Evolutionary conservation across 2,888 invertebrate genomes (phyloP).

Genomic region (Megalurothrips usitatus): DNA sequence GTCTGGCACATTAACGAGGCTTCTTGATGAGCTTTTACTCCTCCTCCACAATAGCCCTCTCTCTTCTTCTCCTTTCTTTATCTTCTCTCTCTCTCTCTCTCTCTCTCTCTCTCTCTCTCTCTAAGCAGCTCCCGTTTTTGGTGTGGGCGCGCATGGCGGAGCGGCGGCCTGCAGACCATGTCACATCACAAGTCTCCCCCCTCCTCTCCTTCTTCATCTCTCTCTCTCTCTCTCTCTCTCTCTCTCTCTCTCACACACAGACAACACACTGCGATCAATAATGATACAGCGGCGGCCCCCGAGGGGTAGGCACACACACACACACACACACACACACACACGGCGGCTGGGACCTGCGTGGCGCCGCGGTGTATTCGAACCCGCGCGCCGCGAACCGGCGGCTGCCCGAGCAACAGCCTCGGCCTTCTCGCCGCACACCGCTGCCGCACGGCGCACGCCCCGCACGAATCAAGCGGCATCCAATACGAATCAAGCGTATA

Average conservation of each 20-base stretch:
- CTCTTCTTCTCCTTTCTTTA: background rate
- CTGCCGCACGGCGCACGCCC: background rate
- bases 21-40: background rate
- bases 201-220: background rate
- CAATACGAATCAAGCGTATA: background rate
- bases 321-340: background rate
- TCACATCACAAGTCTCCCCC: no score
- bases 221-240: constrained; percentile 24
- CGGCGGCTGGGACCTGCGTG: background rate
- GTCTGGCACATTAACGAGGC: no score
- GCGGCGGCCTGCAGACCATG: no score
- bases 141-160: no score
- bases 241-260: background rate
- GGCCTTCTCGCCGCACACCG: no score
- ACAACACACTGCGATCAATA: background rate
- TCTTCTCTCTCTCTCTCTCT: background rate
- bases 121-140: background rate
- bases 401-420: no score
- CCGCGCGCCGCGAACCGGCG: no score
- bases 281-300: background rate
- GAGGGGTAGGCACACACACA: background rate
- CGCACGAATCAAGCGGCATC: constrained; percentile 5
- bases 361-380: no score
- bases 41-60: background rate
- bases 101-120: background rate